A percentile compares a stretch with the other conserved stretches of the same genome.
These are phyloP conservation scores for Rattus norvegicus DNA, from an alignment of 2,113 vertebrate genomes.

Conservation along the genomic window DNA sequence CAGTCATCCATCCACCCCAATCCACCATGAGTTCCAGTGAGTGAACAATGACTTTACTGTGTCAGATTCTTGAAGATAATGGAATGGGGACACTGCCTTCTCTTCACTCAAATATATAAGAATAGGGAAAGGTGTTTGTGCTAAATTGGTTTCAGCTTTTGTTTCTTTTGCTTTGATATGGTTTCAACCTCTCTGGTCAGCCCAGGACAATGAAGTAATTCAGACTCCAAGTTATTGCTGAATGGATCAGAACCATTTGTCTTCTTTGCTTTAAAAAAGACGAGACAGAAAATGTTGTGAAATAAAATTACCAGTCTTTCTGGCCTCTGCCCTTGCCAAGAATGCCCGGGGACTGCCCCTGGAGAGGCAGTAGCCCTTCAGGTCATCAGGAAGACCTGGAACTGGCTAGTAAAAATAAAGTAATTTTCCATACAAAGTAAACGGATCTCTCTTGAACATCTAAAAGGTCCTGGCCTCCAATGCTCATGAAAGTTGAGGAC, in stretches of 20 bases:
- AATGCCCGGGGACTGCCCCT: slow-evolving; percentile 11
- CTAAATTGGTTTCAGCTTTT: not conserved
- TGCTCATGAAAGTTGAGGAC: not conserved
- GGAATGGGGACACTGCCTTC: not conserved
- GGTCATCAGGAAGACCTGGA: slow-evolving; percentile 28
- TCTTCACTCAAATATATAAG: not conserved
- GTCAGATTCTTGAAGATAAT: not conserved
- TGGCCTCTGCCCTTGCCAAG: slow-evolving; percentile 32
- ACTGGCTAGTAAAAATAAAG: slow-evolving; percentile 61
- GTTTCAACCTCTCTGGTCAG: not conserved
- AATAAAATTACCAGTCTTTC: slow-evolving; percentile 55
- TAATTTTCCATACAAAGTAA: slow-evolving; percentile 64
- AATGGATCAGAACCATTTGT: slow-evolving; percentile 40
- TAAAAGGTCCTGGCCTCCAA: slow-evolving; percentile 35
- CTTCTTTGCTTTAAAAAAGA: slow-evolving; percentile 56
- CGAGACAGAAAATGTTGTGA: slow-evolving; percentile 39
- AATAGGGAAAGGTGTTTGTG: not conserved
- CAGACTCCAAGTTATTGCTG: slow-evolving; percentile 9
- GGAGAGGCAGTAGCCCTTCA: not conserved
- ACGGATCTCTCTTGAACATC: not conserved
- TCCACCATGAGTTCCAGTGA: not conserved
- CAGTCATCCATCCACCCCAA: too few species aligned
- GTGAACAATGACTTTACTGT: not conserved
- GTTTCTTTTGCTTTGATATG: not conserved
- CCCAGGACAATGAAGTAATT: slow-evolving; percentile 13